A percentile compares a stretch with the other conserved stretches of the same genome.
These are phyloP conservation scores for Pangasianodon hypophthalmus DNA, from an alignment of 2,113 vertebrate genomes.

Conservation along the genomic window DNA sequence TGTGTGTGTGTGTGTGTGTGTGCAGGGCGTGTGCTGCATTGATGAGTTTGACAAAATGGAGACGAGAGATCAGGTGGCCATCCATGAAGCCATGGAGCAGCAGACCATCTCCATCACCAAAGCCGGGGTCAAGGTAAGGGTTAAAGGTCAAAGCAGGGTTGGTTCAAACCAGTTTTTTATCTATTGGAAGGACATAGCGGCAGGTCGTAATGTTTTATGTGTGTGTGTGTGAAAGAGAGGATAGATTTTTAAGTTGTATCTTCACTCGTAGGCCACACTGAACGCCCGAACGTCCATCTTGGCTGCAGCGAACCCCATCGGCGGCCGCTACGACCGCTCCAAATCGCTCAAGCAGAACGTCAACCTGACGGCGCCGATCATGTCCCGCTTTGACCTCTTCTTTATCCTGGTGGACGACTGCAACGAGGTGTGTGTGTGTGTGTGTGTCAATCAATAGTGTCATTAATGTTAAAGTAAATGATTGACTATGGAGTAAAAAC, in stretches of 20 bases:
- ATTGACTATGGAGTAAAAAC: too few species aligned
- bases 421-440: constrained; percentile 84
- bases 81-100: constrained; percentile 99
- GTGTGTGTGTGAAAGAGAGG: not conserved
- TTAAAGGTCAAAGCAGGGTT: not conserved
- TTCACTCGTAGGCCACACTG: constrained; percentile 85
- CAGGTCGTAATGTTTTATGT: not conserved
- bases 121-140: constrained; percentile 93
- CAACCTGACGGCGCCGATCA: constrained; percentile 92
- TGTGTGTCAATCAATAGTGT: too few species aligned
- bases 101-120: constrained; percentile 99
- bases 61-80: constrained; percentile 92
- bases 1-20: not conserved
- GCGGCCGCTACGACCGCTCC: constrained; percentile 91
- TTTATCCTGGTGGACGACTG: constrained; percentile 98
- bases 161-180: not conserved
- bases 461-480: too few species aligned
- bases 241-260: not conserved
- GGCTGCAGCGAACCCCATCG: constrained; percentile 92
- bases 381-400: constrained; percentile 99
- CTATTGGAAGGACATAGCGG: not conserved
- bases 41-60: constrained; percentile 99
- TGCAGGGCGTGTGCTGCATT: constrained; percentile 96
- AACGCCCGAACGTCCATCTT: constrained; percentile 97
- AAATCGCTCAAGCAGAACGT: constrained; percentile 98